phyloP scores from a whole-genome alignment of 2,888 invertebrate genomes.

The Spialia ferax region DNA sequence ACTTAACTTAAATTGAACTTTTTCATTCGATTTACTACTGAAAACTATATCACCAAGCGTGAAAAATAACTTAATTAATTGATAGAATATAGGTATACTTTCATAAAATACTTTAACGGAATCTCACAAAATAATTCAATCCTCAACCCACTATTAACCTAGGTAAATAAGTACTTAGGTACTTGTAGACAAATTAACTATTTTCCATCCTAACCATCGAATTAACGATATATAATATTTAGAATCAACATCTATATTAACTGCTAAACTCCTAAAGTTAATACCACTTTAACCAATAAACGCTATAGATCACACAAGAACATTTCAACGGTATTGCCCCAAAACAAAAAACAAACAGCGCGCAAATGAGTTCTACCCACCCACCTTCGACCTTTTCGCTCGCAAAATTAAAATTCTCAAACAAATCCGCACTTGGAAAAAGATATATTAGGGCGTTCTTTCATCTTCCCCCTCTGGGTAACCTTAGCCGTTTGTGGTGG shows the following conservation, averaged over 20 bases:
- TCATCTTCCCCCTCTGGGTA: constrained; percentile 79
- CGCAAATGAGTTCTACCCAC: constrained; percentile 44
- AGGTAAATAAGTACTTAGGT: too few relatives aligned
- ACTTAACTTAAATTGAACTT: too few relatives aligned
- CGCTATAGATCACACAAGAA: constrained; percentile 23
- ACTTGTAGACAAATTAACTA: too few relatives aligned
- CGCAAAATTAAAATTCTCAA: constrained; percentile 84
- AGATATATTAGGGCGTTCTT: constrained; percentile 84
- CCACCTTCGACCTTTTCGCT: constrained; percentile 55
- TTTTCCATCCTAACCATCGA: too few relatives aligned
- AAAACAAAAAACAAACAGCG: constrained; percentile 11
- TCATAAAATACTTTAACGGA: too few relatives aligned
- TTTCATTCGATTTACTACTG: too few relatives aligned
- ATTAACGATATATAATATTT: too few relatives aligned
- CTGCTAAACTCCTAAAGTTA: background rate
- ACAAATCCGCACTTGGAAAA: constrained; percentile 82
- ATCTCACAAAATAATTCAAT: too few relatives aligned
- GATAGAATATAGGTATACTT: too few relatives aligned
- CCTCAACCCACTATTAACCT: too few relatives aligned
- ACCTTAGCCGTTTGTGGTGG: constrained; percentile 81
- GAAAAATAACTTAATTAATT: too few relatives aligned
- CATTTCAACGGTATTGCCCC: background rate
- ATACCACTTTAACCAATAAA: constrained; percentile 8
- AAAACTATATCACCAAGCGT: too few relatives aligned
- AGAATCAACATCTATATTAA: background rate